A percentile compares a stretch with the other conserved stretches of the same genome.
Conservation (phyloP, 2,113 vertebrate genomes). For the Thunnus maccoyii region DNA sequence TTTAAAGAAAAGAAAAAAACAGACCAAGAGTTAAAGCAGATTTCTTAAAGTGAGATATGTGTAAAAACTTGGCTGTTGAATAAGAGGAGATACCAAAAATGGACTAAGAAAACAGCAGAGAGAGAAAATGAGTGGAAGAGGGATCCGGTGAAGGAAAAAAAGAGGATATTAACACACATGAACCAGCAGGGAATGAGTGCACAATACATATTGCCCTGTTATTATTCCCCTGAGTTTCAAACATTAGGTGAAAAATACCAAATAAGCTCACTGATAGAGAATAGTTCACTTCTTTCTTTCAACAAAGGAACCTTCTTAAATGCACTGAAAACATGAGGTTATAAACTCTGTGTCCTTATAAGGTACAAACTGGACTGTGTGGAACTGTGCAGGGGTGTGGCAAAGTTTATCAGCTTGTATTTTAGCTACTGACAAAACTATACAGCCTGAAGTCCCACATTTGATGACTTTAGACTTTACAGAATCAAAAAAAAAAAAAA, state of each 20-base stretch:
- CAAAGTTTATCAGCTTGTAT: slow-evolving; percentile 37
- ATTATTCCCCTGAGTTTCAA: slow-evolving; percentile 31
- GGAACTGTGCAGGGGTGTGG: slow-evolving; percentile 33
- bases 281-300: background rate
- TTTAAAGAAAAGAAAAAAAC: slow-evolving; percentile 23
- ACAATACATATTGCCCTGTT: slow-evolving; percentile 29
- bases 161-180: slow-evolving; percentile 16
- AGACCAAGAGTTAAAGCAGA: slow-evolving; percentile 43
- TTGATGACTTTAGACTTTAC: slow-evolving; percentile 32
- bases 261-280: slow-evolving; percentile 23
- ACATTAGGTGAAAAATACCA: slow-evolving; percentile 39
- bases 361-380: slow-evolving; percentile 37
- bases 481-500: background rate
- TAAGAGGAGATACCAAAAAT: slow-evolving; percentile 61
- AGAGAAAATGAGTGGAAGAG: slow-evolving; percentile 39
- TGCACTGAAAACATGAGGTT: slow-evolving; percentile 22
- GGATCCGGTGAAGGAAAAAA: slow-evolving; percentile 8
- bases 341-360: slow-evolving; percentile 57
- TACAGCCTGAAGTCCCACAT: slow-evolving; percentile 12
- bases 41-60: slow-evolving; percentile 3
- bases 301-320: slow-evolving; percentile 34
- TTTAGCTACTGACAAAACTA: slow-evolving; percentile 37
- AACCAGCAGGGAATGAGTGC: slow-evolving; percentile 28
- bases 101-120: slow-evolving; percentile 50
- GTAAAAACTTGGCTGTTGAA: slow-evolving; percentile 30